A percentile compares a stretch with the other conserved stretches of the same genome.
Evolutionary conservation across 2,797 vertebrate species (phyloP).

Genomic region (Tapera naevia): DNA sequence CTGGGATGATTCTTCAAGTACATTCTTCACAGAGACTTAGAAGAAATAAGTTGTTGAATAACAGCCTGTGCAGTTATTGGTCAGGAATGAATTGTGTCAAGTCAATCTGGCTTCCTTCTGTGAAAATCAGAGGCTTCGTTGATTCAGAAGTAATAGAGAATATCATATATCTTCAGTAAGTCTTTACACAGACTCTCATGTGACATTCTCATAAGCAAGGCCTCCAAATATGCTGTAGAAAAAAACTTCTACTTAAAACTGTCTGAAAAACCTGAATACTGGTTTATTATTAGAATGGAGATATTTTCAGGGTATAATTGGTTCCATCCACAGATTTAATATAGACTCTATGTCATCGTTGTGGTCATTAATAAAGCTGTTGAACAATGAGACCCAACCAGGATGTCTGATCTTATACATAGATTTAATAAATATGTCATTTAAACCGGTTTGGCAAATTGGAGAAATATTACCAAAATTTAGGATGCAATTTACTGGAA

Average conservation of each 20-base stretch:
- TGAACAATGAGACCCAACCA: neutral
- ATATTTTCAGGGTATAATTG: neutral
- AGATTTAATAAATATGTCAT: neutral
- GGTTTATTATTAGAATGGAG: neutral
- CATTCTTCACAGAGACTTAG: neutral
- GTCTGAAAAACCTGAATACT: neutral
- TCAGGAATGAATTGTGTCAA: slow-evolving; percentile 37
- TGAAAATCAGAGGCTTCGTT: slow-evolving; percentile 17
- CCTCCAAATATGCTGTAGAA: neutral
- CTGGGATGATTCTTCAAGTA: neutral
- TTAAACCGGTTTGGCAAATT: neutral
- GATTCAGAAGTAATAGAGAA: slow-evolving; percentile 42
- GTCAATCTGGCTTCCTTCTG: slow-evolving; percentile 29
- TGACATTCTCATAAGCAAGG: neutral
- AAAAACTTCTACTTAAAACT: neutral
- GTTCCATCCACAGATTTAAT: neutral
- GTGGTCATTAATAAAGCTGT: neutral
- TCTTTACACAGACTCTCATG: slow-evolving; percentile 17
- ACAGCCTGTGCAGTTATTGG: neutral
- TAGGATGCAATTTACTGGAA: neutral
- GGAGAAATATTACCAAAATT: neutral
- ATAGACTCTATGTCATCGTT: neutral
- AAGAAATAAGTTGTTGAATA: neutral
- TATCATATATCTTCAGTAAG: neutral
- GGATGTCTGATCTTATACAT: neutral